Conservation (phyloP, 1,140 invertebrate species). For the Drosophila erecta region DNA sequence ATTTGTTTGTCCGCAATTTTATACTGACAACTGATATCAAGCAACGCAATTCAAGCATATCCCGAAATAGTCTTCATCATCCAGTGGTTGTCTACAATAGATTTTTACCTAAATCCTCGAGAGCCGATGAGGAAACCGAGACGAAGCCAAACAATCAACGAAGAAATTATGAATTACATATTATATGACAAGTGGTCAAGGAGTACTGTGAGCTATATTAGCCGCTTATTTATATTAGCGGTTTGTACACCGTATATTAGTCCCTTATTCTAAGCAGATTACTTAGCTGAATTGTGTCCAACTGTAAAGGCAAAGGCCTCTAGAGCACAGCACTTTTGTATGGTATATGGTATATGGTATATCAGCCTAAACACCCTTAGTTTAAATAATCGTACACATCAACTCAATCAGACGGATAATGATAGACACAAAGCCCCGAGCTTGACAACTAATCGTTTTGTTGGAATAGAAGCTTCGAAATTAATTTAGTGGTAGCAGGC, state of each 20-base stretch:
- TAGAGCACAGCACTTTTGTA: constrained; percentile 36
- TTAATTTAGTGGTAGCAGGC: constrained; percentile 74
- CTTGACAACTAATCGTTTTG: constrained; percentile 37
- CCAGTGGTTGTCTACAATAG: constrained; percentile 76
- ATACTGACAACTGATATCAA: constrained; percentile 38
- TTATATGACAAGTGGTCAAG: constrained; percentile 47
- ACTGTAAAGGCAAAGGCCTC: constrained; percentile 54
- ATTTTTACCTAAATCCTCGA: constrained; percentile 21
- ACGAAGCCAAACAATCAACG: constrained; percentile 78
- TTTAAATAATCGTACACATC: constrained; percentile 45
- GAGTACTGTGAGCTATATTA: constrained; percentile 77
- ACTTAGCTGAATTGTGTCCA: constrained; percentile 76
- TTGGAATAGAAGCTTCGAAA: constrained; percentile 52
- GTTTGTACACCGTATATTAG: constrained; percentile 49
- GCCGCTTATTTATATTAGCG: constrained; percentile 54
- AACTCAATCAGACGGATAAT: constrained; percentile 15
- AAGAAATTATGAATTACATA: constrained; percentile 59
- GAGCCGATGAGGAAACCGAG: constrained; percentile 3
- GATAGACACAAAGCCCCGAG: constrained; percentile 20
- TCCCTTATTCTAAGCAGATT: constrained; percentile 52
- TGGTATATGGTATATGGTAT: constrained; percentile 48
- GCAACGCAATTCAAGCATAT: constrained; percentile 80
- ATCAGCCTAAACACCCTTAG: constrained; percentile 54
- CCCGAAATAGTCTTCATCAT: constrained; percentile 79
- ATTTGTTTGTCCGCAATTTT: constrained; percentile 55